Conservation (phyloP, 1,140 invertebrate species). For the Rhysida immarginata region DNA sequence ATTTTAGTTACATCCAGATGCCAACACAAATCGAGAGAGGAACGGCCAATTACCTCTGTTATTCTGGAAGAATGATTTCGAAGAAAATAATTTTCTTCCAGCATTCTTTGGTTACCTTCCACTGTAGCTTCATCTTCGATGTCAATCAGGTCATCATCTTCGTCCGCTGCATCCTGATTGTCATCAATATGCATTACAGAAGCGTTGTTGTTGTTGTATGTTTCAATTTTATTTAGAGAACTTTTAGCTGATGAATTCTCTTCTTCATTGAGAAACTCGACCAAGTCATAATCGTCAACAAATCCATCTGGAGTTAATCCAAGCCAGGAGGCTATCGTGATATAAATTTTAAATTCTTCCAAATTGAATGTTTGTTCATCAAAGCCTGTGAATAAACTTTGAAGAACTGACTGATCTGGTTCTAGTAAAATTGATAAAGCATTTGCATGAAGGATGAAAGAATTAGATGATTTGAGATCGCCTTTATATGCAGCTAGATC, state of each 20-base stretch:
- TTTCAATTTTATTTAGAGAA: not conserved
- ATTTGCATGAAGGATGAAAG: not conserved
- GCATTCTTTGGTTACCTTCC: not conserved
- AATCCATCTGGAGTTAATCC: not conserved
- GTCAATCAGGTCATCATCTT: not conserved
- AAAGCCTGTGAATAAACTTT: not conserved
- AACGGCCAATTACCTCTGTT: no score
- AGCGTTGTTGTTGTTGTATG: not conserved
- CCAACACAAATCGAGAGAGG: no score
- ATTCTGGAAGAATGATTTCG: not conserved
- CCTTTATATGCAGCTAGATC: not conserved
- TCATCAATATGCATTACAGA: no score
- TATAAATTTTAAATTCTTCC: no score
- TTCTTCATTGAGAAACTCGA: not conserved
- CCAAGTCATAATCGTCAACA: not conserved
- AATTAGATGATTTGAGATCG: not conserved
- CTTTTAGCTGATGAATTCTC: not conserved
- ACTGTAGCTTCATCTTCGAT: not conserved
- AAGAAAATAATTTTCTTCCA: not conserved
- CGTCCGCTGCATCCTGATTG: not conserved
- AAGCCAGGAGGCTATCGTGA: not conserved
- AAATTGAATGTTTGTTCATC: not conserved
- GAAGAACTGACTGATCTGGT: not conserved
- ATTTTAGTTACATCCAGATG: no score
- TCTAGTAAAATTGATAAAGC: not conserved